These are phyloP conservation scores for Miniopterus natalensis DNA, from an alignment of 2,113 vertebrate genomes.

Conservation along the genomic window DNA sequence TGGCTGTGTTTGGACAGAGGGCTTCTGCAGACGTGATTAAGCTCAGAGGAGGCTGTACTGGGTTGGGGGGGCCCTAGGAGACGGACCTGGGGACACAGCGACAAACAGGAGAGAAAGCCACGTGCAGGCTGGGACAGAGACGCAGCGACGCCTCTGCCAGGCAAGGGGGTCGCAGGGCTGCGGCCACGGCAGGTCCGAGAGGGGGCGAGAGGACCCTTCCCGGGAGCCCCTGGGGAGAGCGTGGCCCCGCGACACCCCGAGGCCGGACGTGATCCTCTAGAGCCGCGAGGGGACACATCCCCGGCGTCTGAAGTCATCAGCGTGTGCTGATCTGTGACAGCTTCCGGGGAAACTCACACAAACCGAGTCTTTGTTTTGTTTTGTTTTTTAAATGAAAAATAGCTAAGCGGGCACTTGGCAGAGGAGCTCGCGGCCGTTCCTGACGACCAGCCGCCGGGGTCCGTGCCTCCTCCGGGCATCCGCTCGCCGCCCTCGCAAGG, in stretches of 20 bases:
- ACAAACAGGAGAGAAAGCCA: background rate
- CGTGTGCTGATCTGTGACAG: too few species aligned
- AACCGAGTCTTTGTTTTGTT: too few species aligned
- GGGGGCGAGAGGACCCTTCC: background rate
- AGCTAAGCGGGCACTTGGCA: too few species aligned
- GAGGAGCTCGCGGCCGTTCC: too few species aligned
- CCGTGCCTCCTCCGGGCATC: too few species aligned
- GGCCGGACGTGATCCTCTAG: background rate
- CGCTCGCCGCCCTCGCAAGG: too few species aligned
- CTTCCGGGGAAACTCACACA: too few species aligned
- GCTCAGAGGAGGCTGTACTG: background rate
- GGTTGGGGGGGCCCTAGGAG: background rate
- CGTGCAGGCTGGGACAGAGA: rapidly evolving
- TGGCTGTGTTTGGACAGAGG: background rate
- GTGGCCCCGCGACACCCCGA: background rate
- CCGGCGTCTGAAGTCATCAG: too few species aligned
- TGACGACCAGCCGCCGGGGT: too few species aligned
- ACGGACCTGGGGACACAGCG: background rate
- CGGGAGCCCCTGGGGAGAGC: background rate
- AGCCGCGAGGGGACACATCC: background rate
- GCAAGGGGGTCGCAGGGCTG: too few species aligned
- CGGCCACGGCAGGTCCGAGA: too few species aligned
- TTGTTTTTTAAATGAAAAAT: too few species aligned
- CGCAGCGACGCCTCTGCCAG: rapidly evolving
- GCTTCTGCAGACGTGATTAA: background rate